phyloP scores from a whole-genome alignment of 2,113 vertebrate genomes.

The Dicaeum eximium region DNA sequence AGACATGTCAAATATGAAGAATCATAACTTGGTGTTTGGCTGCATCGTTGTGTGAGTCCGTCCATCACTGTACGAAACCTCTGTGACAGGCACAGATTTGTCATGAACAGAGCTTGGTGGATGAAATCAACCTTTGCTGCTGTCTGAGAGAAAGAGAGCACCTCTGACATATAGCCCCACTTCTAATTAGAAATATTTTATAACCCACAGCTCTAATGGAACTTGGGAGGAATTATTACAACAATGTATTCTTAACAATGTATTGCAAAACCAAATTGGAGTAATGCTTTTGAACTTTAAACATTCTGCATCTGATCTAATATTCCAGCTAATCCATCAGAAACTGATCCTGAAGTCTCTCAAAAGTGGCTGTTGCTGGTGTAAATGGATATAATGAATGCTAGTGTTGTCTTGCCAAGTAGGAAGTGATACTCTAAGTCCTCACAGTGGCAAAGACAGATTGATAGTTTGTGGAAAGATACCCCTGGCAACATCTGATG shows the following conservation, averaged over 20 bases:
- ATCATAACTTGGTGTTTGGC: background rate
- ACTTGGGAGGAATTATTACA: background rate
- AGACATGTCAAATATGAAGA: background rate
- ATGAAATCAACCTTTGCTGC: background rate
- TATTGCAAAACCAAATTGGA: background rate
- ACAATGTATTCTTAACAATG: background rate
- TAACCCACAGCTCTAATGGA: background rate
- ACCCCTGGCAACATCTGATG: background rate
- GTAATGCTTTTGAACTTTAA: background rate
- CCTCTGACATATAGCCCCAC: background rate
- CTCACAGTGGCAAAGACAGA: background rate
- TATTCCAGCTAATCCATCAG: slow-evolving; percentile 37
- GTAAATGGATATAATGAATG: background rate
- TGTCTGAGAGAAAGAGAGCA: background rate
- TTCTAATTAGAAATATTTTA: background rate
- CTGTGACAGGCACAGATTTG: background rate
- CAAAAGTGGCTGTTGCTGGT: background rate
- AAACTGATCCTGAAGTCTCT: background rate
- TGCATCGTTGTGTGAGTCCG: background rate
- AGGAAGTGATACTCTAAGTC: background rate
- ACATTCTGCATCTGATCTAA: background rate
- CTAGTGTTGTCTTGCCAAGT: background rate
- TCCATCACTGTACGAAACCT: background rate
- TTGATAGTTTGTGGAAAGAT: background rate
- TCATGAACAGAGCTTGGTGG: background rate